These are phyloP conservation scores for Plebejus anna DNA, from an alignment of 2,888 invertebrate species.

Conservation along the genomic window DNA sequence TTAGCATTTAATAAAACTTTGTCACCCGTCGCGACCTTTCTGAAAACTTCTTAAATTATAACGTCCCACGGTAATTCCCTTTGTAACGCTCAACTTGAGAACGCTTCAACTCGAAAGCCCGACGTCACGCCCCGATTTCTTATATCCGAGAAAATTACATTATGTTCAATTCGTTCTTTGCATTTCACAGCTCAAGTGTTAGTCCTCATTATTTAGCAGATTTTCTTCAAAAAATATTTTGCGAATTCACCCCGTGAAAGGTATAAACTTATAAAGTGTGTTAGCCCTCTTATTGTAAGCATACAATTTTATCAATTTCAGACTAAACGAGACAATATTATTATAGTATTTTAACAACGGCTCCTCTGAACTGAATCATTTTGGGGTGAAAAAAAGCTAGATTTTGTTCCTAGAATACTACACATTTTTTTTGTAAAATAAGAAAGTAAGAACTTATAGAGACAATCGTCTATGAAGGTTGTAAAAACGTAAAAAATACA, in stretches of 20 bases:
- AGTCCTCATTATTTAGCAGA: neutral
- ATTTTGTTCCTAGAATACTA: too few species aligned
- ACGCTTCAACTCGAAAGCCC: constrained; percentile 49
- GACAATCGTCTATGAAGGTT: neutral
- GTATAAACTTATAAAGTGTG: neutral
- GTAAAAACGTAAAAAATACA: neutral
- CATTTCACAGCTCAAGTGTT: neutral
- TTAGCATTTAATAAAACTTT: constrained; percentile 46
- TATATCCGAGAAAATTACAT: constrained; percentile 20
- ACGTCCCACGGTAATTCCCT: constrained; percentile 63
- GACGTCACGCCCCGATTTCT: constrained; percentile 26
- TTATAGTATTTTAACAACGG: too few species aligned
- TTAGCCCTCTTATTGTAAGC: neutral
- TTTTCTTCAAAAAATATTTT: neutral
- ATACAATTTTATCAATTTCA: too few species aligned
- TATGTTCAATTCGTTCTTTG: neutral
- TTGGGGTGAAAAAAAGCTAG: too few species aligned
- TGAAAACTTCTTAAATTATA: constrained; percentile 61
- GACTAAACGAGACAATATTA: too few species aligned
- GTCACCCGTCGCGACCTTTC: constrained; percentile 39
- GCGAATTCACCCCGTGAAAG: neutral
- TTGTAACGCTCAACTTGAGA: constrained; percentile 62
- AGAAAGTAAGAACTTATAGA: neutral
- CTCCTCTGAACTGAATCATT: too few species aligned
- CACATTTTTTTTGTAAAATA: too few species aligned